A percentile compares a stretch with the other conserved stretches of the same genome.
phyloP scores from a whole-genome alignment of 2,888 invertebrate genomes.

The Cephus sareptanus region DNA sequence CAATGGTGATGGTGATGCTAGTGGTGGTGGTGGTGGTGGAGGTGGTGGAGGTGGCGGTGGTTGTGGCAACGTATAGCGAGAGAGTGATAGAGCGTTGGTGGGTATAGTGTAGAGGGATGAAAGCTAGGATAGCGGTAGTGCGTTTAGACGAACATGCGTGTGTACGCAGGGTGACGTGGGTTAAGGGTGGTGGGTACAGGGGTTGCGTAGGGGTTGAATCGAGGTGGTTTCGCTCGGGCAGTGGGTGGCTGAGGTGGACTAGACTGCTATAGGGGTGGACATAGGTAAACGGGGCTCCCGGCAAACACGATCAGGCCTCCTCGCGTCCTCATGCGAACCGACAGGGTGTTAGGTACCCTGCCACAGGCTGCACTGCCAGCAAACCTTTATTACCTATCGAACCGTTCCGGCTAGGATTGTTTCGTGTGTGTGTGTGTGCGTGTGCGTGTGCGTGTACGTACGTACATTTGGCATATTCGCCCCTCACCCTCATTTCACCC shows the following conservation, averaged over 20 bases:
- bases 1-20: slow-evolving; percentile 17
- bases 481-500: neutral
- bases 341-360: slow-evolving; percentile 17
- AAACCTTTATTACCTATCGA: slow-evolving; percentile 20
- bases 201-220: slow-evolving; percentile 20
- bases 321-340: slow-evolving; percentile 33
- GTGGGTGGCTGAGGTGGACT: slow-evolving; percentile 2
- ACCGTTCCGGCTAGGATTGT: slow-evolving; percentile 7
- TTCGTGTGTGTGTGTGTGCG: neutral
- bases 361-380: slow-evolving; percentile 13
- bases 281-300: slow-evolving; percentile 32
- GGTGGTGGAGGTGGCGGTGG: slow-evolving; percentile 27
- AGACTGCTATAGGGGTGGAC: slow-evolving; percentile 30
- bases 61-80: slow-evolving; percentile 4
- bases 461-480: neutral
- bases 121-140: slow-evolving; percentile 30
- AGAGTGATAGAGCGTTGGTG: slow-evolving; percentile 10
- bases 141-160: slow-evolving; percentile 37
- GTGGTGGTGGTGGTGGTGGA: slow-evolving; percentile 25
- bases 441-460: neutral
- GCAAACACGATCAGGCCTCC: slow-evolving; percentile 29
- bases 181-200: slow-evolving; percentile 23
- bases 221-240: slow-evolving; percentile 18
- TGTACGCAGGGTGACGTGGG: slow-evolving; percentile 35
- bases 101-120: slow-evolving; percentile 23